Conservation (phyloP, 2,797 vertebrate genomes). For the Amblyraja radiata region DNA sequence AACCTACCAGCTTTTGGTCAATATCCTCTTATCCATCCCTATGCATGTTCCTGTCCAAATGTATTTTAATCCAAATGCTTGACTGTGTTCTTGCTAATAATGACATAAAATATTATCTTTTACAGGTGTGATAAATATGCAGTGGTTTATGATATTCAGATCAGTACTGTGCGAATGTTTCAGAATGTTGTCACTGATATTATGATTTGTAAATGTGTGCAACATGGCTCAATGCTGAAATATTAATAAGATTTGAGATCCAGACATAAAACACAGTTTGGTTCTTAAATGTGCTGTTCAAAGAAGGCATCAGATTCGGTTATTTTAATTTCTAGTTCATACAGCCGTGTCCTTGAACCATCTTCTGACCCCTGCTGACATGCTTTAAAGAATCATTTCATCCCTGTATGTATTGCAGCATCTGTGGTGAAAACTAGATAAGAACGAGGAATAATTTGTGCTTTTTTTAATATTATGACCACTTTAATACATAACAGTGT, state of each 20-base stretch:
- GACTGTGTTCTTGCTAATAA: neutral
- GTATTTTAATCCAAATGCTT: no score
- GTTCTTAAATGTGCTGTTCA: neutral
- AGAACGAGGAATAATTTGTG: neutral
- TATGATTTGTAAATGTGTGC: neutral
- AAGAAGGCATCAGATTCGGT: neutral
- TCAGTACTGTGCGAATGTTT: neutral
- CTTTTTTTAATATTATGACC: neutral
- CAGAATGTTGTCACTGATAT: neutral
- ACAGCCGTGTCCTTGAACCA: neutral
- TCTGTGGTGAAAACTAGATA: neutral
- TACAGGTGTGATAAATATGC: neutral
- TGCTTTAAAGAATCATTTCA: neutral
- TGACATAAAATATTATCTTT: neutral
- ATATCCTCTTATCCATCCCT: no score
- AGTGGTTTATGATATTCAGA: neutral
- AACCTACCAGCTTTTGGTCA: no score
- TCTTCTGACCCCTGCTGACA: no score
- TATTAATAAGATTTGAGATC: neutral
- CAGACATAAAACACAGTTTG: neutral
- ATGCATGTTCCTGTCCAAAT: no score
- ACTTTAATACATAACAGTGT: neutral
- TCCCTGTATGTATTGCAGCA: neutral
- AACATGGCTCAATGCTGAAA: neutral
- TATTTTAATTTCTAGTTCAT: neutral